Percentiles rank a stretch among this genome's conserved stretches.
These are phyloP conservation scores for Triops longicaudatus DNA, from an alignment of 1,140 invertebrate species.

Conservation along the genomic window DNA sequence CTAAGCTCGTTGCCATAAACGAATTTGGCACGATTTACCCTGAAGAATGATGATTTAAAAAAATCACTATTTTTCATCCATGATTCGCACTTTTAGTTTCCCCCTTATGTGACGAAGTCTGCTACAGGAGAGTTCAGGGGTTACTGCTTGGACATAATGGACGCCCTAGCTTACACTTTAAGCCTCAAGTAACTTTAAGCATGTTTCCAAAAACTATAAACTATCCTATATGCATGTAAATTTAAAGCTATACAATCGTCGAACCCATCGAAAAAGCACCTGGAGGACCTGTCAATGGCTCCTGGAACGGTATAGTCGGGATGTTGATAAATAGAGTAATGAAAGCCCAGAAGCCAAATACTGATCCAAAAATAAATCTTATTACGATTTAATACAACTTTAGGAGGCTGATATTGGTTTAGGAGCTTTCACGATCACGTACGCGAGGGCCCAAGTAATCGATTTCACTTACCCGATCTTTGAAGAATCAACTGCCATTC, in stretches of 20 bases:
- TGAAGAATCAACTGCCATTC: slow-evolving; percentile 36
- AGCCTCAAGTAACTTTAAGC: neutral
- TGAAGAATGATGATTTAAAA: neutral
- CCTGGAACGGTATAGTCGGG: slow-evolving; percentile 22
- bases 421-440: slow-evolving; percentile 42
- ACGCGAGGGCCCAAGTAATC: slow-evolving; percentile 38
- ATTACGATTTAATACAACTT: neutral
- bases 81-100: neutral
- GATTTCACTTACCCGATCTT: slow-evolving; percentile 42
- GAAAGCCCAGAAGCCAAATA: neutral
- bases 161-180: neutral
- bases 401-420: slow-evolving; percentile 41
- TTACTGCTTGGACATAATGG: neutral
- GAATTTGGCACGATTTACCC: too few relatives aligned
- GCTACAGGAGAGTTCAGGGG: neutral
- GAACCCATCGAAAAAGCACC: neutral
- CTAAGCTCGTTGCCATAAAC: too few relatives aligned
- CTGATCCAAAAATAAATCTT: neutral
- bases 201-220: neutral
- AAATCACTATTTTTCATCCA: neutral
- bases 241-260: neutral
- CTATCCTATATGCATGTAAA: neutral
- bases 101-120: neutral
- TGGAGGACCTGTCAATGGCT: neutral
- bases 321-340: slow-evolving; percentile 14